Evolutionary conservation across 2,797 vertebrate species (phyloP).

Genomic region (Rhinophrynus dorsalis): DNA sequence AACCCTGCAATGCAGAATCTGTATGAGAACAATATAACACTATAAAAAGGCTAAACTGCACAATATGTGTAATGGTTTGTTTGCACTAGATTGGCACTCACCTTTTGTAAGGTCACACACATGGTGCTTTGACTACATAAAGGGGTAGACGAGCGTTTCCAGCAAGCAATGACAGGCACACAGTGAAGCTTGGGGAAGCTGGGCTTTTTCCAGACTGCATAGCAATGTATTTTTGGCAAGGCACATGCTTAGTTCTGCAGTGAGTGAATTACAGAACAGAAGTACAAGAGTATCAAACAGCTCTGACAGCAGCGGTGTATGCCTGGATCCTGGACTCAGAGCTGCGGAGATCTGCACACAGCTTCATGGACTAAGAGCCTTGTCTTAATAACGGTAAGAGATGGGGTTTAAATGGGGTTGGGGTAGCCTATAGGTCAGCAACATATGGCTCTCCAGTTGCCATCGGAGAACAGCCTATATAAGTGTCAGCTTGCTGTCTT

Average conservation of each 20-base stretch:
- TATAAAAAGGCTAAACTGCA: not conserved
- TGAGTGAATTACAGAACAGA: not conserved
- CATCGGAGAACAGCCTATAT: too few relatives aligned
- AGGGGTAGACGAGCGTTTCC: not conserved
- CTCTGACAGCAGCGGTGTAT: not conserved
- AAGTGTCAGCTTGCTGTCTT: too few relatives aligned
- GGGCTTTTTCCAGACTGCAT: conserved; percentile 47
- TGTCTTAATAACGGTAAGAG: conserved; percentile 23
- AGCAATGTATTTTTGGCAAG: conserved; percentile 76
- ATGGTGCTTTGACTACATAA: conserved; percentile 22
- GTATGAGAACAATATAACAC: not conserved
- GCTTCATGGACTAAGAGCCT: conserved; percentile 6
- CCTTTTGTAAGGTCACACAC: conserved; percentile 27
- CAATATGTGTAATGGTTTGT: conserved; percentile 1
- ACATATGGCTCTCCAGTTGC: too few relatives aligned
- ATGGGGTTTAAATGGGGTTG: too few relatives aligned
- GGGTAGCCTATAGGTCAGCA: too few relatives aligned
- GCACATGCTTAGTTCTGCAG: conserved; percentile 9
- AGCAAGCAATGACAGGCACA: not conserved
- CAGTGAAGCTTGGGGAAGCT: conserved; percentile 13
- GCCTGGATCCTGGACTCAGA: not conserved
- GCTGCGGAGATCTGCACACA: not conserved
- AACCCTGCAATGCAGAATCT: conserved; percentile 19
- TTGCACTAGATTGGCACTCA: not conserved
- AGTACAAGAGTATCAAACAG: not conserved